Evolutionary conservation across 2,888 invertebrate genomes (phyloP).

Genomic region (Philonicus albiceps): DNA sequence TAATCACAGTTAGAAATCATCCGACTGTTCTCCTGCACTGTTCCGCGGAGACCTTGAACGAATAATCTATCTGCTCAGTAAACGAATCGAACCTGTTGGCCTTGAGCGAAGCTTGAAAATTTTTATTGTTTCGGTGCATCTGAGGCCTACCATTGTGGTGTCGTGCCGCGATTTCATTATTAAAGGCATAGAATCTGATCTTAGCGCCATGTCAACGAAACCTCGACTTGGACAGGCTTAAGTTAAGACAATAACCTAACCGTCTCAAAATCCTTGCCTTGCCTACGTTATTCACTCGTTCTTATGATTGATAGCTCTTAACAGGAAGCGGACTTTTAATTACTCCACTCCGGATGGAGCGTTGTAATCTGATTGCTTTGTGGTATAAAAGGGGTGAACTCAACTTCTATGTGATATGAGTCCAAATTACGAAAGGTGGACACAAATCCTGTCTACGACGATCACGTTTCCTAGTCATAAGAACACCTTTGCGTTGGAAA

Average conservation of each 20-base stretch:
- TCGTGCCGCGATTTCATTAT: not conserved
- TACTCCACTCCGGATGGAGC: not conserved
- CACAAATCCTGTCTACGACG: not conserved
- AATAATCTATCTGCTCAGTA: not conserved
- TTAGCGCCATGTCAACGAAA: not conserved
- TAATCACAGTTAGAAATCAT: not conserved
- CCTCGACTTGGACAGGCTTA: not conserved
- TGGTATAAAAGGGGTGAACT: not conserved
- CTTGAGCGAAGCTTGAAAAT: not conserved
- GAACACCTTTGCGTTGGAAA: not conserved
- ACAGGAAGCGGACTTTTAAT: not conserved
- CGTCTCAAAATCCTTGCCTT: not conserved
- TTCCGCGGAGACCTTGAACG: constrained; percentile 9
- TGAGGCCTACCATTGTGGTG: not conserved
- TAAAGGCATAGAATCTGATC: not conserved
- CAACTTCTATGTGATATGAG: not conserved
- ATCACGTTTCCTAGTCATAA: not conserved
- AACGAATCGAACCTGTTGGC: constrained; percentile 10
- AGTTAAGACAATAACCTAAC: not conserved
- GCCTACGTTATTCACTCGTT: not conserved
- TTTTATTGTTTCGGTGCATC: constrained; percentile 24
- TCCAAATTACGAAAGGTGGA: not conserved
- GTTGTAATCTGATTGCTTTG: not conserved
- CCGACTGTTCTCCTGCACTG: constrained; percentile 7
- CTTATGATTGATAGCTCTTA: not conserved